Percentiles rank a stretch among this genome's conserved stretches.
phyloP scores from a whole-genome alignment of 2,888 invertebrate genomes.

The Oasisia sp. region DNA sequence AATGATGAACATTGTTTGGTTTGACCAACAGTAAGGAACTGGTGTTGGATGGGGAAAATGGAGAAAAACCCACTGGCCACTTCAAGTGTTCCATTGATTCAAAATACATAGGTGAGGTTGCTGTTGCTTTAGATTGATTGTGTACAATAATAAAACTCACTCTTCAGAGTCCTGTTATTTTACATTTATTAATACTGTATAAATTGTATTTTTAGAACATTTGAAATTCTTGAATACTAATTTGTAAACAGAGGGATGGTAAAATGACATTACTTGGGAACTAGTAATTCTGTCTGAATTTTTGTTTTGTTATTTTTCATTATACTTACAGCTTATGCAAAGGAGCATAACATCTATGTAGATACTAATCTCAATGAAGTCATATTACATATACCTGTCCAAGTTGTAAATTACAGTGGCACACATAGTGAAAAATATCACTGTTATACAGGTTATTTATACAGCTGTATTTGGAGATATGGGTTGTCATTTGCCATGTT shows the following conservation, averaged over 20 bases:
- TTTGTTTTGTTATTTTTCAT: neutral
- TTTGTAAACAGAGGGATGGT: neutral
- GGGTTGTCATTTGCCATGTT: too few species aligned
- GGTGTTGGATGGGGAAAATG: neutral
- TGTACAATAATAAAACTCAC: neutral
- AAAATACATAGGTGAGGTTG: slow-evolving; percentile 7
- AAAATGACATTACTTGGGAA: neutral
- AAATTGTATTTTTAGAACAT: neutral
- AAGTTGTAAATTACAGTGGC: too few species aligned
- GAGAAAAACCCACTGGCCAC: neutral
- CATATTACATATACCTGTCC: too few species aligned
- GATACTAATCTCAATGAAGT: too few species aligned
- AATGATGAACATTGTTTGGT: neutral
- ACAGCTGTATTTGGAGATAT: too few species aligned
- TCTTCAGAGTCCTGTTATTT: neutral
- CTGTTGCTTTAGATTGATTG: neutral
- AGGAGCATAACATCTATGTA: too few species aligned
- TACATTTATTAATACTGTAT: neutral
- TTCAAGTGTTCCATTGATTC: slow-evolving; percentile 17
- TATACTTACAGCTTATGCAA: too few species aligned
- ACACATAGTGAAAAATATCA: too few species aligned
- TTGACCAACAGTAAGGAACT: neutral
- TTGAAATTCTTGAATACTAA: neutral
- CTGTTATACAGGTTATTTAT: too few species aligned
- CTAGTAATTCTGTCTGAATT: neutral